Percentiles rank a stretch among this genome's conserved stretches.
Conservation (phyloP, 2,113 vertebrate species). For the Triplophysa rosa region DNA sequence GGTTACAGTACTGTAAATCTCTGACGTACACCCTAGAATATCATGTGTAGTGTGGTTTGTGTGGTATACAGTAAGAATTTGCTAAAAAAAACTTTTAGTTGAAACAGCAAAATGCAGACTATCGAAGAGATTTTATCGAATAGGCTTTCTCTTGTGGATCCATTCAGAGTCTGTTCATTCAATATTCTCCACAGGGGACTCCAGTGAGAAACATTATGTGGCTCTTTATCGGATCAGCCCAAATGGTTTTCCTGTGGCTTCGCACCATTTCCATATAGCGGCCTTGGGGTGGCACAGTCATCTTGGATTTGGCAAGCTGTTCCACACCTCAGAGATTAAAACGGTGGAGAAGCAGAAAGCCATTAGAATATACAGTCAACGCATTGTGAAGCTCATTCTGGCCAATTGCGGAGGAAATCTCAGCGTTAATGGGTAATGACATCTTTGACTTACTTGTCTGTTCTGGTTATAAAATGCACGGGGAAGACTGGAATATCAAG, state of each 20-base stretch:
- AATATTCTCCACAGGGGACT: conserved; percentile 38
- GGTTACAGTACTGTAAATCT: too few relatives aligned
- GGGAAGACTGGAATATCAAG: conserved; percentile 22
- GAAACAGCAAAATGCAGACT: not conserved
- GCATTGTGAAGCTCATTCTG: conserved; percentile 8
- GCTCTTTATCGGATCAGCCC: conserved; percentile 42
- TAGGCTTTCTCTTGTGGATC: not conserved
- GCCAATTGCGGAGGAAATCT: conserved; percentile 10
- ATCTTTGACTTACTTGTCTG: conserved; percentile 32
- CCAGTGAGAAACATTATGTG: conserved; percentile 33
- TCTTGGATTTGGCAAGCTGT: conserved; percentile 47
- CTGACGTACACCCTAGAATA: too few relatives aligned
- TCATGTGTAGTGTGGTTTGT: not conserved
- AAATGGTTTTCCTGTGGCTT: conserved; percentile 49
- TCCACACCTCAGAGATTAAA: conserved; percentile 36
- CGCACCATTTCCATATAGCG: conserved; percentile 38
- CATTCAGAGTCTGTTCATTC: not conserved
- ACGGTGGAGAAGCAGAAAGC: conserved; percentile 28
- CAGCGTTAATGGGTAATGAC: conserved; percentile 23
- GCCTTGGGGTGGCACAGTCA: conserved; percentile 46
- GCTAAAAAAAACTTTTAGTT: conserved; percentile 2
- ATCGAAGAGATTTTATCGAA: conserved; percentile 6
- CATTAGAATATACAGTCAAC: conserved; percentile 36
- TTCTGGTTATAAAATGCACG: conserved; percentile 29
- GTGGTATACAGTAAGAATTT: not conserved